These are phyloP conservation scores for Pteropus rufus DNA, from an alignment of 2,797 vertebrate genomes.

Conservation along the genomic window DNA sequence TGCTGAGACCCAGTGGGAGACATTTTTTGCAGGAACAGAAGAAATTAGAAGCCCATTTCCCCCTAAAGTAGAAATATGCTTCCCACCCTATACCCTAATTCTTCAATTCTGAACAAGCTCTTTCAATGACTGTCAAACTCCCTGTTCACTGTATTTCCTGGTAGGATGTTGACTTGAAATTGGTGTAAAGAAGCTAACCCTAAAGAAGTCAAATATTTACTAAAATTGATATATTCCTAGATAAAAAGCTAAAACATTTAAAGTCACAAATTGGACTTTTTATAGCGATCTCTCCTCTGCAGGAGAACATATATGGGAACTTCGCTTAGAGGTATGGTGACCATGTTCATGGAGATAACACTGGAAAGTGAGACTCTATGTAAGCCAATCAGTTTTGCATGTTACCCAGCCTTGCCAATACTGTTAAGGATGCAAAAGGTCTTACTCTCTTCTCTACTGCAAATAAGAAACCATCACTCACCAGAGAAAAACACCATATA, in stretches of 20 bases:
- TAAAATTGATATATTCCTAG: neutral
- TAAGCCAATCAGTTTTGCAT: neutral
- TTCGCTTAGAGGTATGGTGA: neutral
- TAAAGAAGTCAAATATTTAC: slow-evolving; percentile 10
- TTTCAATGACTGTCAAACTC: neutral
- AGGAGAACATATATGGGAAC: neutral
- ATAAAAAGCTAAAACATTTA: neutral
- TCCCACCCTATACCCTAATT: neutral
- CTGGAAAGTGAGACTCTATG: neutral
- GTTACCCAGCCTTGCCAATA: neutral
- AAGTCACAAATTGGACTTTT: neutral
- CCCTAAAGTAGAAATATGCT: neutral
- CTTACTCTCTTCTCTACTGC: neutral
- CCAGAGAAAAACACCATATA: neutral
- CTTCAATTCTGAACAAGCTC: slow-evolving; percentile 43
- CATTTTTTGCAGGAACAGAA: slow-evolving; percentile 35
- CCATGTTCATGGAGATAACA: neutral
- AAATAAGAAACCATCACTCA: neutral
- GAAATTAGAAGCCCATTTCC: slow-evolving; percentile 48
- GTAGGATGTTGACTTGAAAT: neutral
- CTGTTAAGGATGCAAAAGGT: neutral
- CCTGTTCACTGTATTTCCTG: neutral
- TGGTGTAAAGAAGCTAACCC: neutral
- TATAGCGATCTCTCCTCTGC: neutral
- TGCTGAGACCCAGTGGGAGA: slow-evolving; percentile 14